Base-by-base conservation (phyloP, 92 coral and sea anemone genomes). In the Bergia sp. region DNA sequence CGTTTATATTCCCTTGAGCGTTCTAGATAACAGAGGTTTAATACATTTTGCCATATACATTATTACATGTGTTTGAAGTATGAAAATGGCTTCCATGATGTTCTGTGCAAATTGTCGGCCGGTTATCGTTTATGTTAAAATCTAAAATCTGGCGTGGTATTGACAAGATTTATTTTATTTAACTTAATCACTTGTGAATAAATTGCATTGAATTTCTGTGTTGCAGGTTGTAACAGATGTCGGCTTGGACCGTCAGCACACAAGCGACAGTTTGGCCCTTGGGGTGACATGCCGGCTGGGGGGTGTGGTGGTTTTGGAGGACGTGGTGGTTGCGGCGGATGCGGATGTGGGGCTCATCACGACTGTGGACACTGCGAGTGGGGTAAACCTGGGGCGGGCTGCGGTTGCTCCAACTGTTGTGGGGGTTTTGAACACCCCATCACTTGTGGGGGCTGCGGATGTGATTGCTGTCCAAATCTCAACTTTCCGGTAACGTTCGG, bases 201-300 rank as follows among this genome's bases (percentile, higher is more conserved):
- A 79, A 36, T 0, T 15, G 37, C 23, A 16, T 53, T 57, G 21
- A 15, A 13, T n/a, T 71, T 87, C 89, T 80, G 83, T 79, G 64
- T 40, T 55, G 37, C 86, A 88, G 90, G 90, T 72, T 89, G 93
- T 88, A 89, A 77, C 65, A 78, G 77, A 79, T 88, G 86, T 84
- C 86, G 74, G 53, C 37, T 40, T 82, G 71, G 92, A 83, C 86
- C 88, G 74, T 83, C 84, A 90, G 94, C 83, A 49, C 92, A 92
- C 83, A 92, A 92, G 83, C 82, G 95, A 80, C 93, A 94, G 16
- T 95, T 91, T 66, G 93, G 93, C 39, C 86, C 91, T 12, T 91
- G 92, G 74, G 95, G 94, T 23, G 95, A 95, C 37, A 95, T 93
- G 37, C 96, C 95, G 21, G 95, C 90, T 42, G 93, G 92, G 21